Conservation (phyloP, 1,140 invertebrate species). For the Platyscapa corneri region DNA sequence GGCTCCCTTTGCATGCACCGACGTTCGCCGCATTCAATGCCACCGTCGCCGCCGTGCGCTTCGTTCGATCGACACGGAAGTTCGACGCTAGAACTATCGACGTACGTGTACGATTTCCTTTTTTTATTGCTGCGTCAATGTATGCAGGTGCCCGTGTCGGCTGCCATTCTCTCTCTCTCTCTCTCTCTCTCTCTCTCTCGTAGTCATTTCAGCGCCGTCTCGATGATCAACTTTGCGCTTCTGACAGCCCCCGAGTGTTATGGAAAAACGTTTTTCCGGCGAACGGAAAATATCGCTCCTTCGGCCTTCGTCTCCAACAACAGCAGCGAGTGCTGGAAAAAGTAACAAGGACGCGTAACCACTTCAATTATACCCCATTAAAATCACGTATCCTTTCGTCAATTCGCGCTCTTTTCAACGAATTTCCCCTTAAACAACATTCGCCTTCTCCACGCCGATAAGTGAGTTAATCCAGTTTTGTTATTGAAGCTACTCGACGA, state of each 20-base stretch:
- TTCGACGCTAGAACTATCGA: neutral
- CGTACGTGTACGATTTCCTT: neutral
- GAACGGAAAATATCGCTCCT: too few species aligned
- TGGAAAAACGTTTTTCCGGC: neutral
- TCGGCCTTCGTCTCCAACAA: too few species aligned
- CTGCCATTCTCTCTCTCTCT: neutral
- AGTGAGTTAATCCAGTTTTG: too few species aligned
- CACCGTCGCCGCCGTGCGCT: too few species aligned
- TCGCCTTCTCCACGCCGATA: too few species aligned
- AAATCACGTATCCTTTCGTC: too few species aligned
- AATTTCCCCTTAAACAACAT: too few species aligned
- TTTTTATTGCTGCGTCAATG: neutral
- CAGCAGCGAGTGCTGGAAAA: too few species aligned
- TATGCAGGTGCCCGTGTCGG: neutral
- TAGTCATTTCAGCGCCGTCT: neutral
- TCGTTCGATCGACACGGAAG: neutral
- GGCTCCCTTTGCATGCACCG: neutral
- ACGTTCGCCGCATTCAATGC: neutral
- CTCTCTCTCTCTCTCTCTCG: conserved; percentile 4
- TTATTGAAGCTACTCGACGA: too few species aligned
- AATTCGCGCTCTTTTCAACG: too few species aligned
- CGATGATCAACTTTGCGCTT: neutral
- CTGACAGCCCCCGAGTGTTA: neutral
- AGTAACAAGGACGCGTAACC: too few species aligned
- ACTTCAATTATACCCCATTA: too few species aligned